Conservation (phyloP, 1,140 invertebrate species). For the Chironomus tepperi region DNA sequence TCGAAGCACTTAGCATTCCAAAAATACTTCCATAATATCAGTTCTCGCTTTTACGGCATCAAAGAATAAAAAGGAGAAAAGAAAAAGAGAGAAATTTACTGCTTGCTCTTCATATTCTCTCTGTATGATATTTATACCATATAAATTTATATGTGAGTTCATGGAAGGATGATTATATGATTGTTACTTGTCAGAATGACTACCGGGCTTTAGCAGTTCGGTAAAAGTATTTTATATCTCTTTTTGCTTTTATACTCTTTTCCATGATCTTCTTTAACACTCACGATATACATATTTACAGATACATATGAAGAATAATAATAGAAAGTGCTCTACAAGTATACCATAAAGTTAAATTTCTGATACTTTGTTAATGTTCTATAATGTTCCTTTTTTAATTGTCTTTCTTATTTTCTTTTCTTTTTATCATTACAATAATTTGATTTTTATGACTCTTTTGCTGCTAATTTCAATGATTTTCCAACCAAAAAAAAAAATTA, state of each 20-base stretch:
- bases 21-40: not conserved
- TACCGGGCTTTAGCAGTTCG: constrained; percentile 1
- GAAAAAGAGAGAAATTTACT: not conserved
- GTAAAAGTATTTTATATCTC: not conserved
- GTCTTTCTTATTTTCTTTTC: no score
- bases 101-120: not conserved
- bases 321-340: no score
- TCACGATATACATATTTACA: not conserved
- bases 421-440: no score
- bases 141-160: not conserved
- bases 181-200: not conserved
- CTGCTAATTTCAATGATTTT: no score
- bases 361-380: constrained; percentile 3
- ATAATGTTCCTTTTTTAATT: not conserved
- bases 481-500: no score
- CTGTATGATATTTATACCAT: not conserved
- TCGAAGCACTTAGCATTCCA: not conserved
- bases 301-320: not conserved
- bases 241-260: not conserved
- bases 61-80: not conserved
- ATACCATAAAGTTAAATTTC: not conserved
- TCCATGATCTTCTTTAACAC: not conserved
- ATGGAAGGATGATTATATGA: constrained; percentile 13
- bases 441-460: no score
- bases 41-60: not conserved